phyloP scores from a whole-genome alignment of 2,888 invertebrate genomes.

The Heliconius erato region DNA sequence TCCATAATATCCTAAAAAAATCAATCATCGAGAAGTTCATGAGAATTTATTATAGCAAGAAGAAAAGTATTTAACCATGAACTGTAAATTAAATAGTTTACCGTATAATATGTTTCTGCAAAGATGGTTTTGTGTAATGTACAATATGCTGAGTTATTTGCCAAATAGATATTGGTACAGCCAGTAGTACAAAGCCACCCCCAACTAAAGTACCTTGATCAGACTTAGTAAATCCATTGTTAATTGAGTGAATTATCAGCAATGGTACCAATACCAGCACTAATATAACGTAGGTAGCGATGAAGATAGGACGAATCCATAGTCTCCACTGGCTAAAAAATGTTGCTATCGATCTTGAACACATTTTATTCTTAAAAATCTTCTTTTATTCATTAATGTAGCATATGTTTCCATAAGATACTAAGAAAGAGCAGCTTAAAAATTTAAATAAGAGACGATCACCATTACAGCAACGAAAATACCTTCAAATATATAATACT shows the following conservation, averaged over 20 bases:
- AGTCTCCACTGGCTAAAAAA: slow-evolving; percentile 90
- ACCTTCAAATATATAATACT: slow-evolving; percentile 11
- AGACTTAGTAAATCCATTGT: slow-evolving; percentile 91
- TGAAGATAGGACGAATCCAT: slow-evolving; percentile 95
- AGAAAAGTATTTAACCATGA: background rate
- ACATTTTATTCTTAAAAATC: slow-evolving; percentile 64
- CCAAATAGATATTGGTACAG: slow-evolving; percentile 97
- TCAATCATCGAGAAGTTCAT: background rate
- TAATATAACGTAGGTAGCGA: slow-evolving; percentile 91
- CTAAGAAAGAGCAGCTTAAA: slow-evolving; percentile 16
- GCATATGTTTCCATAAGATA: slow-evolving; percentile 33
- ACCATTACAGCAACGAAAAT: slow-evolving; percentile 13
- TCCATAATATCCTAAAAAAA: slow-evolving; percentile 93
- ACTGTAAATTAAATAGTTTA: slow-evolving; percentile 63
- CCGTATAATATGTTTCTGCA: slow-evolving; percentile 98
- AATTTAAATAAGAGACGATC: slow-evolving; percentile 14
- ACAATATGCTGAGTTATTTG: slow-evolving; percentile 97
- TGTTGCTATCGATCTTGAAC: slow-evolving; percentile 69
- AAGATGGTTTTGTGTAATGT: slow-evolving; percentile 95
- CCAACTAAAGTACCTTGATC: slow-evolving; percentile 94
- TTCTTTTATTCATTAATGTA: slow-evolving; percentile 35
- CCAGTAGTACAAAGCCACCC: slow-evolving; percentile 95
- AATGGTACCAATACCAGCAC: slow-evolving; percentile 94
- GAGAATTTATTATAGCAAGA: background rate
- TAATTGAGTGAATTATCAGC: slow-evolving; percentile 91